Evolutionary conservation across 2,113 vertebrate genomes (phyloP).

Genomic region (Pluvianellus socialis): DNA sequence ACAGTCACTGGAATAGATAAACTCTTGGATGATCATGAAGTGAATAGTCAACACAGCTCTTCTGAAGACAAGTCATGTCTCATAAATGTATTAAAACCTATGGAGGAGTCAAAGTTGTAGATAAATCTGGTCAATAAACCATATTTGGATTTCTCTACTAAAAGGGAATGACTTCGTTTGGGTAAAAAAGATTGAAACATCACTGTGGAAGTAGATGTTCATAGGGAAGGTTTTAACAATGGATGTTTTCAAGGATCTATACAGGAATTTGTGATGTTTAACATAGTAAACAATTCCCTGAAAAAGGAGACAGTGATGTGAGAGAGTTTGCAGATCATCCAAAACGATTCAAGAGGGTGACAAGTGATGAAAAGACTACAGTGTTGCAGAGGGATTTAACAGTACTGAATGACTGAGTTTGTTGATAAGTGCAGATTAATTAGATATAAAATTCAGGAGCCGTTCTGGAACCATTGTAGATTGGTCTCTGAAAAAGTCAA

Average conservation of each 20-base stretch:
- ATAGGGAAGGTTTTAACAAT: background rate
- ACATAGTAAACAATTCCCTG: background rate
- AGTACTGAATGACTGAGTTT: background rate
- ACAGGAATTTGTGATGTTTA: background rate
- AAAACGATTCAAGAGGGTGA: background rate
- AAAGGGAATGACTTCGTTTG: background rate
- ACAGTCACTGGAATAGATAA: background rate
- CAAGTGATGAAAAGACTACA: background rate
- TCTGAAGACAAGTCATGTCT: background rate
- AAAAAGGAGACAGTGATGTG: background rate
- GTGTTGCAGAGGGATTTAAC: background rate
- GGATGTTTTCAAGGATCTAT: background rate
- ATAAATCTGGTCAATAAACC: background rate
- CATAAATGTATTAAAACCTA: background rate
- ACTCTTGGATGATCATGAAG: background rate
- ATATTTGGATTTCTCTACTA: background rate
- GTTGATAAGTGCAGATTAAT: background rate
- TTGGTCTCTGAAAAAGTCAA: background rate
- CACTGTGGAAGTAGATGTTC: background rate
- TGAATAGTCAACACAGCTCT: background rate
- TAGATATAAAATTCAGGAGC: background rate
- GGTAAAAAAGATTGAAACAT: background rate
- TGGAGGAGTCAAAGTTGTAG: background rate
- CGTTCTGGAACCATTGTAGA: background rate
- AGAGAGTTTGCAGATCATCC: background rate